Percentiles rank a stretch among this genome's conserved stretches.
phyloP scores from a whole-genome alignment of 2,797 vertebrate genomes.

The Sebastes hubbsi region DNA sequence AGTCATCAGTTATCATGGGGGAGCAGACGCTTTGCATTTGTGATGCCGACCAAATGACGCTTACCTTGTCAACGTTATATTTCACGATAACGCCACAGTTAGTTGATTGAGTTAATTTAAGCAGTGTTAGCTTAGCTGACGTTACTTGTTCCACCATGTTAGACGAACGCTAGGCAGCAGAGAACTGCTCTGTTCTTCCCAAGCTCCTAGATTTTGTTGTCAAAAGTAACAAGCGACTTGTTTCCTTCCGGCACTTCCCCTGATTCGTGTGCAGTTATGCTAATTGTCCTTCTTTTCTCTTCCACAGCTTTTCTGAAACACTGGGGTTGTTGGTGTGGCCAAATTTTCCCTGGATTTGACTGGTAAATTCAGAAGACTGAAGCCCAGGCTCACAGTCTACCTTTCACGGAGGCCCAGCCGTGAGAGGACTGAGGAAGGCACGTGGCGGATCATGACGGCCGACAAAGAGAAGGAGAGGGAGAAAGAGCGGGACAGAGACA shows the following conservation, averaged over 20 bases:
- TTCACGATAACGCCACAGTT: no score
- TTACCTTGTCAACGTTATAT: rapidly evolving
- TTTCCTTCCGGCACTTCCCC: no score
- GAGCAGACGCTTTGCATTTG: no score
- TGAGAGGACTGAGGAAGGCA: constrained; percentile 99
- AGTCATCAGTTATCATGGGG: no score
- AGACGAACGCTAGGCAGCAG: no score
- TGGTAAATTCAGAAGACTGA: constrained; percentile 99
- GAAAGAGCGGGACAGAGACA: constrained; percentile 92
- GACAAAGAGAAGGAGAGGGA: constrained; percentile 99
- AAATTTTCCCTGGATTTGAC: constrained; percentile 99
- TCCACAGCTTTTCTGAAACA: constrained; percentile 90
- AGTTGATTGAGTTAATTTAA: no score
- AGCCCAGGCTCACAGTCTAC: constrained; percentile 99
- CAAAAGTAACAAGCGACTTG: no score
- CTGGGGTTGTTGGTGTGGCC: constrained; percentile 99
- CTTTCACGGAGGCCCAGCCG: constrained; percentile 99
- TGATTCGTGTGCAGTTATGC: not conserved
- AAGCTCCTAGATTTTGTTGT: no score
- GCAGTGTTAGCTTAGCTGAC: no score
- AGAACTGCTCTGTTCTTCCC: no score
- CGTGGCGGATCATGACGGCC: constrained; percentile 99
- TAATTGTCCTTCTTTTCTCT: constrained; percentile 39
- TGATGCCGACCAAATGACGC: no score
- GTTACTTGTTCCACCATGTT: no score